Evolutionary conservation across 1,140 invertebrate genomes (phyloP).

Genomic region (Achroia grisella): DNA sequence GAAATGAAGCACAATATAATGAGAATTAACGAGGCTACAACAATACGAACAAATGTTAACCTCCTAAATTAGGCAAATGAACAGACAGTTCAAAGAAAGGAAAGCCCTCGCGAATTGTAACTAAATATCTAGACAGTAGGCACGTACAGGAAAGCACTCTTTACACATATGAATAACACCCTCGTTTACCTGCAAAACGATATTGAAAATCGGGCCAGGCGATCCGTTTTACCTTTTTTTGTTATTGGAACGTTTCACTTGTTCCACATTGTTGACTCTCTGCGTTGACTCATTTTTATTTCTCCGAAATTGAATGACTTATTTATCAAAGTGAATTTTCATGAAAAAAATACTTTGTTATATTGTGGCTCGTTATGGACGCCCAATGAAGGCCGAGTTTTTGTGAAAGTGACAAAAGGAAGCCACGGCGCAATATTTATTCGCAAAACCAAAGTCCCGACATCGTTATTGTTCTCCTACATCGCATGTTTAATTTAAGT

Average conservation of each 20-base stretch:
- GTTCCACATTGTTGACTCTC: conserved; percentile 50
- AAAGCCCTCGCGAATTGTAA: too few relatives aligned
- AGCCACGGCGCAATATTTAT: conserved; percentile 20
- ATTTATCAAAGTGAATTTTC: conserved; percentile 40
- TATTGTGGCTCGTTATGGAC: conserved; percentile 26
- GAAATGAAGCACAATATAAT: too few relatives aligned
- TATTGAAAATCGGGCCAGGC: conserved; percentile 44
- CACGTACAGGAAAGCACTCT: conserved; percentile 16
- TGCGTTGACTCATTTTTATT: conserved; percentile 47
- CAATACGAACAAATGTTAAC: too few relatives aligned
- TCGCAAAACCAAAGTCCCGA: conserved; percentile 3
- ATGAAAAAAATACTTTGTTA: conserved; percentile 27
- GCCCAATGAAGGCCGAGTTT: conserved; percentile 19
- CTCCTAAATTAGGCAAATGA: too few relatives aligned
- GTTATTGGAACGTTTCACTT: conserved; percentile 50
- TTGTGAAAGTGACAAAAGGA: conserved; percentile 27
- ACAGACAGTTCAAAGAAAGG: too few relatives aligned
- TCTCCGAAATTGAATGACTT: conserved; percentile 43
- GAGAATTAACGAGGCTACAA: too few relatives aligned
- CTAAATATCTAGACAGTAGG: neutral
- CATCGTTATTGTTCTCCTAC: conserved; percentile 2
- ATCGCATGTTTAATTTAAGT: conserved; percentile 21
- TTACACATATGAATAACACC: conserved; percentile 39
- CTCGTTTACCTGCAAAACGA: conserved; percentile 40
- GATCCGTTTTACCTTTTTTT: conserved; percentile 45